Evolutionary conservation across 2,113 vertebrate genomes (phyloP).

Genomic region (Periophthalmodon schlosseri): DNA sequence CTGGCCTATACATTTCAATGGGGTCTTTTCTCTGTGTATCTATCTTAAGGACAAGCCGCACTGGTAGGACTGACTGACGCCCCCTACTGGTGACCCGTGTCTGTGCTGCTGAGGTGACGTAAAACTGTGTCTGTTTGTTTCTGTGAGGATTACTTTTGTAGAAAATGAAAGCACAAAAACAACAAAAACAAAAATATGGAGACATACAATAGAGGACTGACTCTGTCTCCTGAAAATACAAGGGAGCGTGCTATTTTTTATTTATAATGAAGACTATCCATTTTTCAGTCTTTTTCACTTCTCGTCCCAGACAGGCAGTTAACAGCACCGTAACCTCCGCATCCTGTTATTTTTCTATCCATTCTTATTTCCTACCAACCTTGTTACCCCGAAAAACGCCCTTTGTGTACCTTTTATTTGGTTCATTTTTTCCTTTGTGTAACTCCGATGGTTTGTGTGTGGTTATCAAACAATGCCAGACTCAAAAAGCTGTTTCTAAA

Average conservation of each 20-base stretch:
- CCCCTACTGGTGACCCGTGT: conserved; percentile 66
- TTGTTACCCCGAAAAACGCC: not conserved
- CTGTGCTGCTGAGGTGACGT: conserved; percentile 74
- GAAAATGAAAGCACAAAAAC: conserved; percentile 17
- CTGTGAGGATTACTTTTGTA: conserved; percentile 61
- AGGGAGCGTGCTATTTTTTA: conserved; percentile 50
- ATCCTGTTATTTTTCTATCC: conserved; percentile 17
- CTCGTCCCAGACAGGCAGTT: conserved; percentile 61
- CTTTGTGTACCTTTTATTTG: conserved; percentile 27
- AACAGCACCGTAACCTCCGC: conserved; percentile 37
- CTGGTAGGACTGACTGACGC: conserved; percentile 65
- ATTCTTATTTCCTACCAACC: conserved; percentile 7
- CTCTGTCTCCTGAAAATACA: conserved; percentile 40
- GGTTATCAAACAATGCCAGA: conserved; percentile 76
- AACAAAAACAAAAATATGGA: not conserved
- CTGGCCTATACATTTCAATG: conserved; percentile 29
- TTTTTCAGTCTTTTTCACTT: conserved; percentile 43
- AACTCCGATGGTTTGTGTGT: conserved; percentile 72
- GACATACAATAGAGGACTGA: conserved; percentile 7
- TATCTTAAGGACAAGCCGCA: conserved; percentile 48
- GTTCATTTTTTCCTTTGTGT: conserved; percentile 49
- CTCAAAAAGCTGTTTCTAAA: conserved; percentile 78
- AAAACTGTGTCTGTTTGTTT: conserved; percentile 70
- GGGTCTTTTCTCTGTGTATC: conserved; percentile 48
- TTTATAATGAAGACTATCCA: conserved; percentile 39